Conservation (phyloP, 2,888 invertebrate genomes). For the Cephus sareptanus region DNA sequence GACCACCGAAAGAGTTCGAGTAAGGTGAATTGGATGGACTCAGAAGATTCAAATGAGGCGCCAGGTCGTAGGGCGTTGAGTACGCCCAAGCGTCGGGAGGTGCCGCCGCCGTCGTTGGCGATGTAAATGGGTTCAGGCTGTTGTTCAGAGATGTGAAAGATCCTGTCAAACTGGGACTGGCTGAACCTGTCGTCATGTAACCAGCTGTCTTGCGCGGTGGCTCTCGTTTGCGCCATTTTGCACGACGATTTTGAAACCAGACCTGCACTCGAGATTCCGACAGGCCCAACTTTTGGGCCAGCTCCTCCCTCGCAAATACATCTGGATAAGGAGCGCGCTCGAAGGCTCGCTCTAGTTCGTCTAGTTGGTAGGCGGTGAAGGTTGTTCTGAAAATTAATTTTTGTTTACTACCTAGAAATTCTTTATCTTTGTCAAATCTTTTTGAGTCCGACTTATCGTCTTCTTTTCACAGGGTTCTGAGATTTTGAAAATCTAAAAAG, state of each 20-base stretch:
- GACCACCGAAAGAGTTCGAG: constrained; percentile 69
- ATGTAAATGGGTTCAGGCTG: constrained; percentile 74
- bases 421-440: neutral
- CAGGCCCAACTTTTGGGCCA: constrained; percentile 89
- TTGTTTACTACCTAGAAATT: neutral
- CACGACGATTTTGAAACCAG: constrained; percentile 92
- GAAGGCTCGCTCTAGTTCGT: constrained; percentile 93
- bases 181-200: constrained; percentile 65
- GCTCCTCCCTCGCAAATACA: constrained; percentile 93
- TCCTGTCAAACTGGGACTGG: constrained; percentile 55
- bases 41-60: constrained; percentile 79
- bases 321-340: constrained; percentile 96
- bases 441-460: neutral
- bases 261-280: constrained; percentile 84
- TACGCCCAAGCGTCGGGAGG: constrained; percentile 86
- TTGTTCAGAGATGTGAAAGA: constrained; percentile 71
- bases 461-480: neutral
- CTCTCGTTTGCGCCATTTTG: constrained; percentile 94
- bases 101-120: constrained; percentile 66
- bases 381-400: constrained; percentile 79
- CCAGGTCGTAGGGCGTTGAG: constrained; percentile 81
- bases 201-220: constrained; percentile 87
- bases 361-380: constrained; percentile 94
- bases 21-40: constrained; percentile 77
- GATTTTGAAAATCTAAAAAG: neutral